Evolutionary conservation across 2,797 vertebrate genomes (phyloP), one percentile per base, ranked within the genome.

Genomic region (Caiman crocodilus): DNA sequence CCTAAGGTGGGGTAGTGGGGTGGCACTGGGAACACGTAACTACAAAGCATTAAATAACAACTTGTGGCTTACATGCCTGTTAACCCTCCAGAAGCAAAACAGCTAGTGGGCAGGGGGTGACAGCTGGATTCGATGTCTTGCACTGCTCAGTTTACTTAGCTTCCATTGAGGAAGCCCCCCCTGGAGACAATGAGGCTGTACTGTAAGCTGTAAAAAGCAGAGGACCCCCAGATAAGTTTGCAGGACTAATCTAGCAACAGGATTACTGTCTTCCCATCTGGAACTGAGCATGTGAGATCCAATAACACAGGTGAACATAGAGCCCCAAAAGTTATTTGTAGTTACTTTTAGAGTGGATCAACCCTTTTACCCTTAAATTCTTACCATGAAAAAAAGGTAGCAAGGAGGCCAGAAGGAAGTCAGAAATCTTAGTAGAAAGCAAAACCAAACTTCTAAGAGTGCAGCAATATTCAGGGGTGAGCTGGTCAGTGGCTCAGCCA

Each of bases 181-280:
- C 87, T 78, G 67, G 55, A 64, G 85, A 13, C 57, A 2, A 0
- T 0, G 0, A 55, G n/a, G n/a, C 58, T 71, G 32, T 1, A 2
- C 6, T 20, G 64, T 15, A 42, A 16, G 0, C 0, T 4, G 15
- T 79, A 67, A 6, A 0, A 3, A 87, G 32, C 64, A 0, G 0
- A 16, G 15, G 23, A 32, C 83, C 84, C 76, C n/a, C 18, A 50
- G 42, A 9, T 4, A 55, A 90, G 10, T 50, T 42, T n/a, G 57
- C 79, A 76, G 64, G 35, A 73, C 0, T 3, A 84, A 42, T 50
- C 42, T 8, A 11, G 4, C 0, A 63, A 61, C 32, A 58, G 28
- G 88, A 88, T 74, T 1, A 0, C 28, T 1, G 0, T 30, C 32
- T 82, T 76, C 35, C 78, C 50, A 50, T 8, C 90, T 30, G 26